Percentiles rank a stretch among this genome's conserved stretches.
Evolutionary conservation across 1,140 invertebrate species (phyloP).

Genomic region (Drosophila melanica): DNA sequence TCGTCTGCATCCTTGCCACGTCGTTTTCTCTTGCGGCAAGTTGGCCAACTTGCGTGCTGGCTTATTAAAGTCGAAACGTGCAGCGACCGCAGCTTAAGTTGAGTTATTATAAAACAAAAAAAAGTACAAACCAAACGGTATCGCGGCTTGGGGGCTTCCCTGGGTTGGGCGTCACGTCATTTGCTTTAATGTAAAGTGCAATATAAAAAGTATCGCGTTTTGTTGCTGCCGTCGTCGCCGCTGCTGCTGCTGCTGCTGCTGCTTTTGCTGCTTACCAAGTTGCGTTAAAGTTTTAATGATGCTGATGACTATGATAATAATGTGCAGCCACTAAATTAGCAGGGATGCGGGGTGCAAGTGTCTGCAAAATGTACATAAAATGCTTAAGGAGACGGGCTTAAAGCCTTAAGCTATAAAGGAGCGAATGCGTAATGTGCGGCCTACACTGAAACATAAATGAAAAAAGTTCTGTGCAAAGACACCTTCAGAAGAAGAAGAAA

Average conservation of each 20-base stretch:
- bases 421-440: slow-evolving; percentile 6
- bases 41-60: slow-evolving; percentile 79
- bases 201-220: slow-evolving; percentile 78
- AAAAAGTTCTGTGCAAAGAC: neutral
- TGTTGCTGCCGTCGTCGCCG: slow-evolving; percentile 35
- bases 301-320: slow-evolving; percentile 81
- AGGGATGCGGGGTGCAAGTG: slow-evolving; percentile 30
- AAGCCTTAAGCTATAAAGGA: neutral
- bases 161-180: slow-evolving; percentile 36
- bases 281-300: slow-evolving; percentile 80
- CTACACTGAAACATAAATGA: neutral
- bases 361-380: slow-evolving; percentile 30
- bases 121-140: slow-evolving; percentile 12
- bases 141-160: slow-evolving; percentile 1
- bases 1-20: slow-evolving; percentile 25
- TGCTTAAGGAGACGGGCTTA: slow-evolving; percentile 35
- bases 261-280: slow-evolving; percentile 55
- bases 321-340: slow-evolving; percentile 80
- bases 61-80: slow-evolving; percentile 77
- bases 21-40: slow-evolving; percentile 41
- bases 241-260: slow-evolving; percentile 8
- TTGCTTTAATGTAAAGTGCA: slow-evolving; percentile 77
- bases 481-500: no score
- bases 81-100: slow-evolving; percentile 72
- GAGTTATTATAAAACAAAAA: slow-evolving; percentile 71